Conservation (phyloP, 2,888 invertebrate genomes). For the Margaritifera margaritifera region DNA sequence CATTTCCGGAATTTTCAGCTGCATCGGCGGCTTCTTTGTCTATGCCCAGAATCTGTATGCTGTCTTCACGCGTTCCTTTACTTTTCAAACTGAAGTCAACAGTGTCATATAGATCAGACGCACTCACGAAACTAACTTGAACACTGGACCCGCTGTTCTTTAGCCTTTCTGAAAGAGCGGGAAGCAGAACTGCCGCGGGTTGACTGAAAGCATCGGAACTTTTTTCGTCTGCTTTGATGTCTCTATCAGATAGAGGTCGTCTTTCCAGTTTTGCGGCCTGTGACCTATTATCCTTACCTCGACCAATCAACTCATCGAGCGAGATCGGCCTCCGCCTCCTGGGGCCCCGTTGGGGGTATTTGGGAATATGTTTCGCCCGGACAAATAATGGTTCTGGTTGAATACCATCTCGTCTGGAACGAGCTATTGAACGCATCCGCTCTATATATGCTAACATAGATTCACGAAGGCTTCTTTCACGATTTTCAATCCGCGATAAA, state of each 20-base stretch:
- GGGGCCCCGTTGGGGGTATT: conserved; percentile 31
- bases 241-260: conserved; percentile 30
- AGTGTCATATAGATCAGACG: conserved; percentile 53
- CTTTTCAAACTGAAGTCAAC: conserved; percentile 53
- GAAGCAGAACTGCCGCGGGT: conserved; percentile 10
- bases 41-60: conserved; percentile 20
- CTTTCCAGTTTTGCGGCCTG: conserved; percentile 4
- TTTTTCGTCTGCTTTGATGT: conserved; percentile 20
- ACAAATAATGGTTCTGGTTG: conserved; percentile 41
- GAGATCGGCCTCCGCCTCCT: conserved; percentile 46
- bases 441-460: conserved; percentile 49
- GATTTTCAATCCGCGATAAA: conserved; percentile 24
- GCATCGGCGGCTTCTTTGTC: conserved; percentile 15
- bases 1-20: too few species aligned
- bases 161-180: conserved; percentile 34
- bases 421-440: conserved; percentile 40
- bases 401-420: conserved; percentile 22
- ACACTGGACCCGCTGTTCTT: conserved; percentile 35
- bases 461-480: conserved; percentile 21
- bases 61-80: conserved; percentile 36
- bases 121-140: conserved; percentile 53
- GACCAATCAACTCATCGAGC: conserved; percentile 50
- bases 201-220: conserved; percentile 21
- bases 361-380: conserved; percentile 49
- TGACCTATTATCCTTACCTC: conserved; percentile 23